Evolutionary conservation across 1,140 invertebrate species (phyloP).

Genomic region (Maconellicoccus hirsutus): DNA sequence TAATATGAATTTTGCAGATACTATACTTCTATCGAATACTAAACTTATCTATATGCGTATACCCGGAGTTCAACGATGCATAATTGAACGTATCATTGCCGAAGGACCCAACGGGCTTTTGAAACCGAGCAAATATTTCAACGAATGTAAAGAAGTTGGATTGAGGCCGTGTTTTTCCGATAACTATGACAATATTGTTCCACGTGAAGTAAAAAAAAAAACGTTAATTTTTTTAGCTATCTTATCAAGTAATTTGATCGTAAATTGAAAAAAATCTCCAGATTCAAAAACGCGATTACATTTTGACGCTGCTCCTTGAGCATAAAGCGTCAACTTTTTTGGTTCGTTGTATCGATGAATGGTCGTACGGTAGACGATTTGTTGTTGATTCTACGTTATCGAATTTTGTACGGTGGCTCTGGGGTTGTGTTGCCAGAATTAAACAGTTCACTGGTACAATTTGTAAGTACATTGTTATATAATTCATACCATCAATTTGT

Average conservation of each 20-base stretch:
- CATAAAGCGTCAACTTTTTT: slow-evolving; percentile 57
- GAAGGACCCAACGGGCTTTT: slow-evolving; percentile 51
- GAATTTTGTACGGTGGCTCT: slow-evolving; percentile 64
- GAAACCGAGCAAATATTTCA: slow-evolving; percentile 50
- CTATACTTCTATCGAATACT: slow-evolving; percentile 39
- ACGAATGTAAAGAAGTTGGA: slow-evolving; percentile 46
- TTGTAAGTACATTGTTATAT: slow-evolving; percentile 35
- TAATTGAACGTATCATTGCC: slow-evolving; percentile 48
- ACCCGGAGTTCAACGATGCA: slow-evolving; percentile 50
- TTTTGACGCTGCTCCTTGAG: slow-evolving; percentile 67
- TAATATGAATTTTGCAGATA: slow-evolving; percentile 36
- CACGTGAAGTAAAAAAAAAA: neutral
- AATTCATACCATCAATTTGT: slow-evolving; percentile 32
- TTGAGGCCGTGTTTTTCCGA: slow-evolving; percentile 47
- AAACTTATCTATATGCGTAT: slow-evolving; percentile 41
- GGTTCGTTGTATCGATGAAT: slow-evolving; percentile 52
- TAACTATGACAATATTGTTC: slow-evolving; percentile 13
- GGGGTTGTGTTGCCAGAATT: slow-evolving; percentile 52
- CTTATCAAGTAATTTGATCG: no score
- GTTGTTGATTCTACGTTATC: slow-evolving; percentile 50
- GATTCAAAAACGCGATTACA: slow-evolving; percentile 48
- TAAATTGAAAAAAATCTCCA: neutral
- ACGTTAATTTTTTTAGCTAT: neutral
- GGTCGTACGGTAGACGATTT: slow-evolving; percentile 57
- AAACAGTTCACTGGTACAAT: slow-evolving; percentile 57